phyloP scores from a whole-genome alignment of 1,140 invertebrate species.

The Cyclina sinensis region DNA sequence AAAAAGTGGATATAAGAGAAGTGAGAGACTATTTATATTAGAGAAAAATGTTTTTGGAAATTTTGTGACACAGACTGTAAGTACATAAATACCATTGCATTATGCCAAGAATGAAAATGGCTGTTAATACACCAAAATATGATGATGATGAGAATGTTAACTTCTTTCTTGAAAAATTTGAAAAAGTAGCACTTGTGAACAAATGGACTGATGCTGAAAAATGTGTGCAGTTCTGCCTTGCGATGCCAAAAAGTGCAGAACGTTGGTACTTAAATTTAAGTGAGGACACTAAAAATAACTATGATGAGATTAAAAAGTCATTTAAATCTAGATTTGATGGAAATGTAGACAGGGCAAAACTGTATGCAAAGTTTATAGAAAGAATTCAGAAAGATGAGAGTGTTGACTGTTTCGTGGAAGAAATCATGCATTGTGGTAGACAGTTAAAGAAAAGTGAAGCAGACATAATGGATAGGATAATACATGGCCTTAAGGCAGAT shows the following conservation, averaged over 20 bases:
- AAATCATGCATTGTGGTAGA: not conserved
- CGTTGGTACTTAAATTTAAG: not conserved
- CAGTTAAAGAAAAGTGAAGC: not conserved
- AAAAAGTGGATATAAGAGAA: too few relatives aligned
- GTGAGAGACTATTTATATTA: too few relatives aligned
- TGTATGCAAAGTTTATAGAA: not conserved
- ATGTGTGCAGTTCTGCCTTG: not conserved
- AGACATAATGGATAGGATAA: not conserved
- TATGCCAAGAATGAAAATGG: not conserved
- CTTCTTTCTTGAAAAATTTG: constrained; percentile 17
- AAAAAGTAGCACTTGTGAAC: not conserved
- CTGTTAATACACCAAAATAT: not conserved
- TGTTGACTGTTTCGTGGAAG: not conserved
- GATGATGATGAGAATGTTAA: not conserved
- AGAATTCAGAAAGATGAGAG: not conserved
- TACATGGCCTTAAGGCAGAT: not conserved
- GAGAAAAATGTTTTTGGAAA: too few relatives aligned
- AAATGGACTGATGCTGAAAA: not conserved
- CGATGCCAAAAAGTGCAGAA: not conserved
- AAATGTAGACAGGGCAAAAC: not conserved
- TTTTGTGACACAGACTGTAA: not conserved
- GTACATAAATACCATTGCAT: too few relatives aligned
- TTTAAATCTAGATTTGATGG: constrained; percentile 2
- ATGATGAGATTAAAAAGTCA: not conserved
- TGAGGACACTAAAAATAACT: not conserved